Conservation (phyloP, 2,797 vertebrate genomes). For the Trachurus trachurus region DNA sequence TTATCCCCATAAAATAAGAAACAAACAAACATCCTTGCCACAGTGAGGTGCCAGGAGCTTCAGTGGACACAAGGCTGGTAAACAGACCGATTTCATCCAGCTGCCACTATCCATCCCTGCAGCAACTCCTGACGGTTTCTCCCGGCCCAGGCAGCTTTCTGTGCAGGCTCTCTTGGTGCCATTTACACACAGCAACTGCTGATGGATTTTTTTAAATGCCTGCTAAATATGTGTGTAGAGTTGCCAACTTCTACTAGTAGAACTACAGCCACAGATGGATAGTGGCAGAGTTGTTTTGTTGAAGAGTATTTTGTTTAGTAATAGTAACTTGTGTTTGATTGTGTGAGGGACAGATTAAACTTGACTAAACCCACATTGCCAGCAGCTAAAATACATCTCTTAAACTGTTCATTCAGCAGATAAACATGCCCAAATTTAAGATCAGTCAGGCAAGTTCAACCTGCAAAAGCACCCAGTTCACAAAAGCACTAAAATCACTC, state of each 20-base stretch:
- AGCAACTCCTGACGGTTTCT: too few relatives aligned
- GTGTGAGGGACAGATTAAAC: not conserved
- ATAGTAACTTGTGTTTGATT: not conserved
- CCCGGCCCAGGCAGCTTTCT: too few relatives aligned
- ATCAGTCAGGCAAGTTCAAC: not conserved
- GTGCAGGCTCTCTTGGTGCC: too few relatives aligned
- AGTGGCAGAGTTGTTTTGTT: not conserved
- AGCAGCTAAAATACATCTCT: not conserved
- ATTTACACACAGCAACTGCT: too few relatives aligned
- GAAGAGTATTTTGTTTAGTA: not conserved
- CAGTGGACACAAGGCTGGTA: not conserved
- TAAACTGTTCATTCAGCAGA: not conserved
- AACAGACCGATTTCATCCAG: not conserved
- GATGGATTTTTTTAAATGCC: too few relatives aligned
- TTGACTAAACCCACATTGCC: not conserved
- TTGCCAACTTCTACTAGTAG: too few relatives aligned
- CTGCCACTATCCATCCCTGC: not conserved
- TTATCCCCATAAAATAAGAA: too few relatives aligned
- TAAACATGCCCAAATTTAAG: not conserved
- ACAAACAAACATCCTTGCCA: not conserved
- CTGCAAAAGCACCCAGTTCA: conserved; percentile 16
- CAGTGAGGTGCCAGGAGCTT: not conserved
- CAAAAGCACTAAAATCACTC: conserved; percentile 19
- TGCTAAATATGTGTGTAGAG: too few relatives aligned
- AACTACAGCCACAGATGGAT: not conserved